phyloP scores from a whole-genome alignment of 2,797 vertebrate species.

The Lateolabrax maculatus region DNA sequence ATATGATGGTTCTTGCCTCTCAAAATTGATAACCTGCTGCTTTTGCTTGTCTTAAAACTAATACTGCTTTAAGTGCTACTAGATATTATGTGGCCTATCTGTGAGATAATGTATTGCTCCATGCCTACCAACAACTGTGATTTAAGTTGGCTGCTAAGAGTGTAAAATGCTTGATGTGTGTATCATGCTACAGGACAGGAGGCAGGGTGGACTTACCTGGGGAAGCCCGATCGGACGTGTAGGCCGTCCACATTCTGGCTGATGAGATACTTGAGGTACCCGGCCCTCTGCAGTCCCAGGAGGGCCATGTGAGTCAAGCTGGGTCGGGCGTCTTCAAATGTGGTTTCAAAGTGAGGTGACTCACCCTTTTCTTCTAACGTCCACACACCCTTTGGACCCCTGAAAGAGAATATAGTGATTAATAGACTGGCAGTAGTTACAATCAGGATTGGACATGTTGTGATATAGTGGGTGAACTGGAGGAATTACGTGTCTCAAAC shows the following conservation, averaged over 20 bases:
- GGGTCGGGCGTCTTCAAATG: conserved; percentile 94
- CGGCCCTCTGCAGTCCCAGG: conserved; percentile 91
- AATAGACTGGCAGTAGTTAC: neutral
- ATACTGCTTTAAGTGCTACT: neutral
- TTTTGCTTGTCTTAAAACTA: neutral
- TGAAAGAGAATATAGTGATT: conserved; percentile 62
- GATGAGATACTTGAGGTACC: conserved; percentile 93
- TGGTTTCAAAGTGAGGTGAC: conserved; percentile 93
- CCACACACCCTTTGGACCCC: conserved; percentile 98
- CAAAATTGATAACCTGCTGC: neutral
- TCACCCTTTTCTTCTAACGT: conserved; percentile 95
- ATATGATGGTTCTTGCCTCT: neutral
- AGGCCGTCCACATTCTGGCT: conserved; percentile 98
- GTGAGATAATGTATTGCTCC: neutral
- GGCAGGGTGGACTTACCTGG: conserved; percentile 84
- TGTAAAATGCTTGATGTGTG: neutral
- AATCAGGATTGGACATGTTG: neutral
- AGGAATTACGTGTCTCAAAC: neutral
- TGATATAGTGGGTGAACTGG: neutral
- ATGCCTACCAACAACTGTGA: neutral
- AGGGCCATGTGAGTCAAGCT: conserved; percentile 95
- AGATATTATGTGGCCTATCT: neutral
- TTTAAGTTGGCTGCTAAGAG: neutral
- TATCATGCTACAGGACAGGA: neutral
- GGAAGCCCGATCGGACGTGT: conserved; percentile 95